phyloP scores from a whole-genome alignment of 2,888 invertebrate species.

The Morinoia aosen region DNA sequence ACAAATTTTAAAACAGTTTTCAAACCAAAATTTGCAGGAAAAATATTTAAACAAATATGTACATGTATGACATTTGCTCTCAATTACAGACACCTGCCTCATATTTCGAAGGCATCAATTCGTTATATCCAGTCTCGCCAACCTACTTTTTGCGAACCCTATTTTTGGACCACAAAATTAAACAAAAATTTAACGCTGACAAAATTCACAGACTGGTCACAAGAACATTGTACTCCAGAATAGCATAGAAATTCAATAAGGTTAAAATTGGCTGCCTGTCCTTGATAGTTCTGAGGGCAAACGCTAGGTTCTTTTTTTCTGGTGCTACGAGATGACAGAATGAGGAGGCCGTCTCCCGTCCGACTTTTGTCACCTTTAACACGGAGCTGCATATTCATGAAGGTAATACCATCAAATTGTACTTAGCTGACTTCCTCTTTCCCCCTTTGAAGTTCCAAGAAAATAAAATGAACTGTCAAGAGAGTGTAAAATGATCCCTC shows the following conservation, averaged over 20 bases:
- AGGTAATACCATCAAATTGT: constrained; percentile 10
- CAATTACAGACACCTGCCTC: too few species aligned
- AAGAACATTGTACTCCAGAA: too few species aligned
- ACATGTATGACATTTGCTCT: too few species aligned
- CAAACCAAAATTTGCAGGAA: too few species aligned
- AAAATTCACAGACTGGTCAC: too few species aligned
- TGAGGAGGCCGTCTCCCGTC: background rate
- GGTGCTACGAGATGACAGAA: background rate
- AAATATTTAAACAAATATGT: too few species aligned
- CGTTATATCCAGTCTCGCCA: too few species aligned
- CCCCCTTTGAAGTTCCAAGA: background rate
- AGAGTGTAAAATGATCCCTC: background rate
- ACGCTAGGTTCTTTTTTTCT: background rate
- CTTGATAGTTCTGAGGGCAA: background rate
- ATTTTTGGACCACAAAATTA: too few species aligned
- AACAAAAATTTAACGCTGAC: too few species aligned
- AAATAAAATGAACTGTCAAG: constrained; percentile 5
- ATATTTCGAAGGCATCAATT: too few species aligned
- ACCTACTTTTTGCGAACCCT: too few species aligned
- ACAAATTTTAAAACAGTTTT: too few species aligned
- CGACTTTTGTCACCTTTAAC: background rate
- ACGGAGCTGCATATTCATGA: background rate
- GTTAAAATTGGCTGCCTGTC: background rate
- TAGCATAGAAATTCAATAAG: background rate
- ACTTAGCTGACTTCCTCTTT: constrained; percentile 8